phyloP scores from a whole-genome alignment of 53 echinoderm and acorn worm genomes.

The Paracentrotus lividus region DNA sequence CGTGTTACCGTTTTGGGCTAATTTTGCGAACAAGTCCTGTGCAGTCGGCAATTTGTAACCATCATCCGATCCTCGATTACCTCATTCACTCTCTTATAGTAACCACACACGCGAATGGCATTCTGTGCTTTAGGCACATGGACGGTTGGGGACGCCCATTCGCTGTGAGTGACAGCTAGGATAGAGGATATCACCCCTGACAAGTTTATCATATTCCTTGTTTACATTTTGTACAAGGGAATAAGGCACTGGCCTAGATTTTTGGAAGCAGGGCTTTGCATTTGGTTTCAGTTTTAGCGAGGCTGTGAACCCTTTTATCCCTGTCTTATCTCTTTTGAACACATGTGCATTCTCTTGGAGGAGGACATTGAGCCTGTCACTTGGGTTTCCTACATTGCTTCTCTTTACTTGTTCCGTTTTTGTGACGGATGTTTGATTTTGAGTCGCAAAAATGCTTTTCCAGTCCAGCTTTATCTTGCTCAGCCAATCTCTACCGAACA shows the following conservation, averaged over 20 bases:
- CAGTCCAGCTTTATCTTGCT: constrained; percentile 64
- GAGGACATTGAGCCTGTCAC: constrained; percentile 45
- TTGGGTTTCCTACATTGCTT: background rate
- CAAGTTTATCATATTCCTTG: constrained; percentile 46
- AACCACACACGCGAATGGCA: constrained; percentile 70
- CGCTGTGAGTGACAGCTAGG: constrained; percentile 65
- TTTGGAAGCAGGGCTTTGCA: constrained; percentile 67
- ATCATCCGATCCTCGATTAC: constrained; percentile 72
- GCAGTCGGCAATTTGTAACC: constrained; percentile 65
- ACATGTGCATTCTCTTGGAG: constrained; percentile 58
- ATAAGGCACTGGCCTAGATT: constrained; percentile 67
- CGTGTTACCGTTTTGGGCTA: no score
- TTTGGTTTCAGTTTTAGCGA: constrained; percentile 60
- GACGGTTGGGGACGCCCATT: constrained; percentile 71
- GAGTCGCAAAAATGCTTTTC: constrained; percentile 56
- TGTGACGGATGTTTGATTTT: background rate
- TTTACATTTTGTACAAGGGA: constrained; percentile 53
- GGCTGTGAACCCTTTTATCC: constrained; percentile 70
- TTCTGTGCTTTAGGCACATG: constrained; percentile 64
- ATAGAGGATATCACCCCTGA: constrained; percentile 50
- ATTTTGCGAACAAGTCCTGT: no score
- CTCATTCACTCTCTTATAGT: constrained; percentile 69
- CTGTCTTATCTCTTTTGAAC: constrained; percentile 55
- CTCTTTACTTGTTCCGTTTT: constrained; percentile 15
- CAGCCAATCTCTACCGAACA: constrained; percentile 67